These are phyloP conservation scores for Homarus gammarus DNA, from an alignment of 2,888 invertebrate genomes.

Conservation along the genomic window DNA sequence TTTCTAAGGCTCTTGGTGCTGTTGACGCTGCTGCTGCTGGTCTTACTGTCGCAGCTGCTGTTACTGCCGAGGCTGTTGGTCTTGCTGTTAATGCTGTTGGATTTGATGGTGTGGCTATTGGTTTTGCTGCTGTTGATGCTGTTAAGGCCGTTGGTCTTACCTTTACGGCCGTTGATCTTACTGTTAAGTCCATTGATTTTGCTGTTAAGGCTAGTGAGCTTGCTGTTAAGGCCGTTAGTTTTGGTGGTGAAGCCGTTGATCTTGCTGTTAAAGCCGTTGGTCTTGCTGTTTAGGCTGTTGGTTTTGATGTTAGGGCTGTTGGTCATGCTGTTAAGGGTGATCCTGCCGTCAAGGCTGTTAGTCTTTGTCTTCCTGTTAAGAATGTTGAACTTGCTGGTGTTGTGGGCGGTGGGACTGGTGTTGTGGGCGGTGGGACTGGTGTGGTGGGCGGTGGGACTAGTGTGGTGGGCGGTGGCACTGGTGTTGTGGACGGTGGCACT, in stretches of 20 bases:
- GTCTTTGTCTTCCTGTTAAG: too few species aligned
- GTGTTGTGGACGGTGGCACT: too few species aligned
- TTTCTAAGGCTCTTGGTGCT: conserved; percentile 28
- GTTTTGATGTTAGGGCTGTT: not conserved
- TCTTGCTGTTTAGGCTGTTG: not conserved
- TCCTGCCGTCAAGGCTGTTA: too few species aligned
- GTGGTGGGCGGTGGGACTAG: too few species aligned
- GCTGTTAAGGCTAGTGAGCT: not conserved
- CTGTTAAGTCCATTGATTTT: not conserved
- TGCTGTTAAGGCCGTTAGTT: not conserved
- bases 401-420: too few species aligned
- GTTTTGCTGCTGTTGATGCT: not conserved
- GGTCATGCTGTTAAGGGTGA: too few species aligned
- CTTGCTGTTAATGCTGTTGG: conserved; percentile 33
- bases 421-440: too few species aligned
- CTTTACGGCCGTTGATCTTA: not conserved
- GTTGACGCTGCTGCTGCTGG: conserved; percentile 24
- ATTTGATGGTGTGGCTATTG: conserved; percentile 1
- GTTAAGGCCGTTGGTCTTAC: not conserved
- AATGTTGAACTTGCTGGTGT: too few species aligned
- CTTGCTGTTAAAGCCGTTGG: conserved; percentile 16
- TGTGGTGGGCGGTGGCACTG: too few species aligned
- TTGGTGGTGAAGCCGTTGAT: conserved; percentile 2
- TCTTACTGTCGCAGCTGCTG: conserved; percentile 38
- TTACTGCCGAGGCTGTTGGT: conserved; percentile 44